phyloP scores from a whole-genome alignment of 2,888 invertebrate species.

The Cephalotes varians region DNA sequence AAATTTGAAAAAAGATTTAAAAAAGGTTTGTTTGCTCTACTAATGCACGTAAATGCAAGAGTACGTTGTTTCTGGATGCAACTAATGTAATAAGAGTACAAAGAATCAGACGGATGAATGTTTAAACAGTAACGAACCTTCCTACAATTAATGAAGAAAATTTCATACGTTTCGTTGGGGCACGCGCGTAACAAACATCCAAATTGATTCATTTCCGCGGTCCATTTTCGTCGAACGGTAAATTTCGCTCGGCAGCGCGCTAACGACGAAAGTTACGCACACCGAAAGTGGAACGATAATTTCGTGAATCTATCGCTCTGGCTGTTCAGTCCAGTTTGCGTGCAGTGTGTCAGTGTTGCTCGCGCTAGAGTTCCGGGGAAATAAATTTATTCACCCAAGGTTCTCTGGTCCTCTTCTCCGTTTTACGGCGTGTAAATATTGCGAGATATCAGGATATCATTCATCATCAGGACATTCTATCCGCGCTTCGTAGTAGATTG shows the following conservation, averaged over 20 bases:
- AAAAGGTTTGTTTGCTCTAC: no score
- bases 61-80: not conserved
- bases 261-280: constrained; percentile 49
- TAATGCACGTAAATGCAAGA: not conserved
- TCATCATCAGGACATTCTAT: no score
- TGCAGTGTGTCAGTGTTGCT: constrained; percentile 24
- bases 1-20: not conserved
- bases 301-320: constrained; percentile 58
- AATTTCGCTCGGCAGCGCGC: not conserved
- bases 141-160: constrained; percentile 35
- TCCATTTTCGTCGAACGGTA: constrained; percentile 50
- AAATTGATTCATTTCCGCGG: constrained; percentile 51
- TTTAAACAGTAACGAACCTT: constrained; percentile 3
- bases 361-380: not conserved
- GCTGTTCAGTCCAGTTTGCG: constrained; percentile 25
- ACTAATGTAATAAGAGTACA: constrained; percentile 1
- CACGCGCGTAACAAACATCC: constrained; percentile 20
- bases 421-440: constrained; percentile 39
- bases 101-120: not conserved
- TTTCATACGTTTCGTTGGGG: not conserved
- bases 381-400: constrained; percentile 21
- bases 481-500: constrained; percentile 10
- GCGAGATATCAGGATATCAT: constrained; percentile 25
- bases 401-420: not conserved
- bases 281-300: constrained; percentile 60